phyloP scores from a whole-genome alignment of 2,113 vertebrate species.

The Malurus alboscapulatus region DNA sequence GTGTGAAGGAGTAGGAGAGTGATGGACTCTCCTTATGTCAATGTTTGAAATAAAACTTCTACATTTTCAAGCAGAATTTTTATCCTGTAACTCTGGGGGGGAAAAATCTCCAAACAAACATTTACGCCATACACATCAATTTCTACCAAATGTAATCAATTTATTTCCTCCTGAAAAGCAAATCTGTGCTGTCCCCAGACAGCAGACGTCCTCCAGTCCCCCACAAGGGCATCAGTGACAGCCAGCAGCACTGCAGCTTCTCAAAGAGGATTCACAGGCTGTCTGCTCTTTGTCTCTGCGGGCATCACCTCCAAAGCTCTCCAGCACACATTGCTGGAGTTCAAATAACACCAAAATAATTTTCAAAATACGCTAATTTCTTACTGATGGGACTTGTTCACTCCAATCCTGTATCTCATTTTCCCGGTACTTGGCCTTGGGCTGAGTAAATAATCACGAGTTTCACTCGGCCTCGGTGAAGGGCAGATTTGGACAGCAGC shows the following conservation, averaged over 20 bases:
- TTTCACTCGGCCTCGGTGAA: background rate
- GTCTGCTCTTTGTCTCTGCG: background rate
- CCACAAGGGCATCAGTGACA: rapidly evolving
- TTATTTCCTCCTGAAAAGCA: background rate
- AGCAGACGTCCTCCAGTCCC: background rate
- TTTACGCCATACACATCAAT: background rate
- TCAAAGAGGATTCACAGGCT: background rate
- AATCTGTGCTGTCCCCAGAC: too few relatives aligned
- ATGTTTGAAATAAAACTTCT: background rate
- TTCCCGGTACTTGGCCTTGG: background rate
- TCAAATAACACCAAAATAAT: background rate
- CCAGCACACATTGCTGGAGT: rapidly evolving
- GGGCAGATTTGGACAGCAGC: background rate
- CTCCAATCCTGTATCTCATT: background rate
- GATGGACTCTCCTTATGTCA: background rate
- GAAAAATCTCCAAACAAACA: background rate
- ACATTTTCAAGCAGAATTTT: background rate
- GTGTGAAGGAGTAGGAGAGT: rapidly evolving
- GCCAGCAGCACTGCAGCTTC: background rate
- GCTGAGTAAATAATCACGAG: background rate
- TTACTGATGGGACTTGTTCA: background rate
- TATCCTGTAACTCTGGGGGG: background rate
- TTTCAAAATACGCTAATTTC: rapidly evolving
- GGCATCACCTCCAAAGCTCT: background rate
- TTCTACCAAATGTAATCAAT: background rate